Base-by-base conservation (phyloP, 2,113 vertebrate genomes). In the Anseranas semipalmata region DNA sequence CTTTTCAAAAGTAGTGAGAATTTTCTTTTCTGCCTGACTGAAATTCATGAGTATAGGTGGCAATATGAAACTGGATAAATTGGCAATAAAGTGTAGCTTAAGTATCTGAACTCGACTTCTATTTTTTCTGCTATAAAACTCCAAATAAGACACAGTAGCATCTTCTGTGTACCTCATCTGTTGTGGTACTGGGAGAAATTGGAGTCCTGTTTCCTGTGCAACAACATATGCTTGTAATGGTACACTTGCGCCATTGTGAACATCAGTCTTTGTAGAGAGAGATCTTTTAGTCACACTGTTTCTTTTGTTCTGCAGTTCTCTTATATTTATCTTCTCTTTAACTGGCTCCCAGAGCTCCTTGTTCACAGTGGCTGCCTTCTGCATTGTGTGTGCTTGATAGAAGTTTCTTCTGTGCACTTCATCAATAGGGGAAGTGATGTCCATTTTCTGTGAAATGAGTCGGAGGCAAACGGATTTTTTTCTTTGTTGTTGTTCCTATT, bases 151-250 rank as follows among this genome's bases (percentile, higher is more conserved):
- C 33, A 35, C 3, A 2, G 22, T 56, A 33, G 30, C 10, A 37
- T 48, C 4, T 39, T 52, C 37, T 52, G 30, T 20, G 35, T 87
- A 28, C 28, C 15, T 55, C 5, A 0, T 67, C 27, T 79, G 10
- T 76, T 76, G 37, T 0, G 1, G 19, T 65, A 59, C 13, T 48
- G 62, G 33, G 28, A 52, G 60, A 68, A 56, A 35, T 4, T 27
- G 17, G 60, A 68, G 22, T 79, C 21, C 28, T 16, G 4, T 72
- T 75, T 71, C 24, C 33, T 60, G 5, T 67, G 25, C 28, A 46
- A 0, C 3, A 7, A 14, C 25, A 25, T n/a, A 4, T 28, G 2
- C 15, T 15, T 76, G 10, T 41, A 27, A 7, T 33, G 48, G 48
- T 56, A 16, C 5, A 3, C 59, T 73, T 53, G 17, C 3, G 21